These are phyloP conservation scores for Alethe diademata DNA, from an alignment of 2,113 vertebrate genomes.

Conservation along the genomic window DNA sequence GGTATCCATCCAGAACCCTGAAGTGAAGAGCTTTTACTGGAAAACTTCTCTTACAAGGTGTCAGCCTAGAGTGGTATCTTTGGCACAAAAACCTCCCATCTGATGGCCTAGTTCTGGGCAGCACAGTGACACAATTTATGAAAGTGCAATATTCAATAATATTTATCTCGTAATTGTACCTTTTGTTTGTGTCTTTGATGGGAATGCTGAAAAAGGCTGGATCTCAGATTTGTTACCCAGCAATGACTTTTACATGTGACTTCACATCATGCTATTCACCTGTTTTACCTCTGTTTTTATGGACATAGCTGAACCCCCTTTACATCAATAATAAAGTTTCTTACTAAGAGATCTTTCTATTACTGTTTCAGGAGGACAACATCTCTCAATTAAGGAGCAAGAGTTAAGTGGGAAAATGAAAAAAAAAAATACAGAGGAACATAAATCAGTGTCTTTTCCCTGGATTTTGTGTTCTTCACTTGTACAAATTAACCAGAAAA, in stretches of 20 bases:
- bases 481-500: not conserved
- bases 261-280: not conserved
- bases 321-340: not conserved
- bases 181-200: not conserved
- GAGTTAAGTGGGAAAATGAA: not conserved
- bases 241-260: not conserved
- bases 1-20: not conserved
- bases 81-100: not conserved
- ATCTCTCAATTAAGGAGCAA: not conserved
- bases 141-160: not conserved
- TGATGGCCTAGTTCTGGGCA: not conserved
- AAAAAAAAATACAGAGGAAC: not conserved
- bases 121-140: not conserved
- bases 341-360: not conserved
- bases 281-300: not conserved
- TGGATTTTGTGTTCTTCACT: constrained; percentile 20
- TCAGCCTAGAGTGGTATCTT: not conserved
- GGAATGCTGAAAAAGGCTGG: not conserved
- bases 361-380: not conserved
- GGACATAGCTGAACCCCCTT: accelerated
- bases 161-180: not conserved
- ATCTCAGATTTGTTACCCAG: not conserved
- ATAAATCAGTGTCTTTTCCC: not conserved
- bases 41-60: not conserved
- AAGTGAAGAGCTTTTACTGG: not conserved